Base-by-base conservation (phyloP, 2,797 vertebrate species). In the Diglossa cyanea region DNA sequence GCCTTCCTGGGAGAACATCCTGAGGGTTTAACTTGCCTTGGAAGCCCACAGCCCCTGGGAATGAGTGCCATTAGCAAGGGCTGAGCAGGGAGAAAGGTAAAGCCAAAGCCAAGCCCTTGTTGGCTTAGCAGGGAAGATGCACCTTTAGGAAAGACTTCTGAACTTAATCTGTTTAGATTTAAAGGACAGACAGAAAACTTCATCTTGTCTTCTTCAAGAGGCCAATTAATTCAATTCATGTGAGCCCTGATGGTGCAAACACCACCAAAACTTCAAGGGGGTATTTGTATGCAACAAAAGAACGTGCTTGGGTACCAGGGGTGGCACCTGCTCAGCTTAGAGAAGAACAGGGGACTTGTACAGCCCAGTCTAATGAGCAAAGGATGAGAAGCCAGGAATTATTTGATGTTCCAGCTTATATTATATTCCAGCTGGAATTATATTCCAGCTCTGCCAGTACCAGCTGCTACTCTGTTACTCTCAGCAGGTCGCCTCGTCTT, bases 191-290 rank as follows among this genome's bases (percentile, higher is more conserved):
- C 47, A 35, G 12, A 54, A 78, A 89, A 35, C 18, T 47, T 9
- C 62, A n/a, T 44, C 10, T 40, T 2, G 12, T 35, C 35, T 54
- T 44, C 68, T 71, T 13, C 10, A 44, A 66, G 61, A 5, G 40
- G 10, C 19, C 11, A 20, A 0, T 11, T 40, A 18, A 1, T 9
- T 54, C 12, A 35, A 9, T 33, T 23, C n/a, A 4, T 1, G 17
- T n/a, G 40, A 72, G 50, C 70, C 4, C 11, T 7, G 42, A 11
- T 42, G 66, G 24, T 55, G 48, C 33, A 55, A 61, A 31, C 24
- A 45, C 26, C 24, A 45, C n/a, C 80, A 33, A 2, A 1, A 9
- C n/a, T 58, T 31, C 24, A 10, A 25, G 33, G 62, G 31, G 17
- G 8, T 20, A 3, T 62, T 58, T 61, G 24, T 9, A 30, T 2